phyloP scores from a whole-genome alignment of 37 sponge, comb jelly and placozoan genomes.

The Beroe ovata region DNA sequence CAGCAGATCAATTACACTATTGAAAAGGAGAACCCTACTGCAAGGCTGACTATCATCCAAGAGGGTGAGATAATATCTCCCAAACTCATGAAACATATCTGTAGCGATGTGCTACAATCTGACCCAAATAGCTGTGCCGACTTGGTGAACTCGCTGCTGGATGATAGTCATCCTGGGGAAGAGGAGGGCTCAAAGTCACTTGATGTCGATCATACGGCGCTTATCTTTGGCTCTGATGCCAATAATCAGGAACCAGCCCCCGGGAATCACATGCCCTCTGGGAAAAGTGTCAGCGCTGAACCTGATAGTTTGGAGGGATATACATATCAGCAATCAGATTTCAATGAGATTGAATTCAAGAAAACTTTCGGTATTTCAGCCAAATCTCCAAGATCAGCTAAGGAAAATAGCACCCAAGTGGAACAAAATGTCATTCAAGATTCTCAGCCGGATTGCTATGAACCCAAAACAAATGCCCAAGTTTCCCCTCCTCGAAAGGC shows the following conservation, averaged over 20 bases:
- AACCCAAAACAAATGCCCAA: not conserved
- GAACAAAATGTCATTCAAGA: not conserved
- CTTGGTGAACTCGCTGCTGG: not conserved
- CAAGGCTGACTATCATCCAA: slow-evolving; percentile 36
- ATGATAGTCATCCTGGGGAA: not conserved
- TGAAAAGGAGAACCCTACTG: not conserved
- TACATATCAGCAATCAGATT: slow-evolving; percentile 1
- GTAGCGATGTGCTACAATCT: slow-evolving; percentile 27
- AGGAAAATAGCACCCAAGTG: not conserved
- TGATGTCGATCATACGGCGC: not conserved
- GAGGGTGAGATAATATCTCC: slow-evolving; percentile 29
- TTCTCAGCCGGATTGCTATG: slow-evolving; percentile 15
- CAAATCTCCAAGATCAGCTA: not conserved
- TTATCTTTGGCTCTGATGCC: slow-evolving; percentile 15
- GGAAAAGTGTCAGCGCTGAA: not conserved
- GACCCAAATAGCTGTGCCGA: slow-evolving; percentile 22
- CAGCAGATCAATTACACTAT: slow-evolving; percentile 37
- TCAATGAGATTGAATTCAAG: slow-evolving; percentile 13
- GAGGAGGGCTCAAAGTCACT: not conserved
- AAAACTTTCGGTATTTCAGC: slow-evolving; percentile 28
- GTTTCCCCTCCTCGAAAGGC: not conserved
- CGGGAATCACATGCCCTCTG: not conserved
- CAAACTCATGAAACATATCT: slow-evolving; percentile 63
- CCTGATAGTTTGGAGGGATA: slow-evolving; percentile 54
- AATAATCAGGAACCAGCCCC: not conserved